phyloP scores from a whole-genome alignment of 2,888 invertebrate genomes.

The Caenorhabditis sinica region DNA sequence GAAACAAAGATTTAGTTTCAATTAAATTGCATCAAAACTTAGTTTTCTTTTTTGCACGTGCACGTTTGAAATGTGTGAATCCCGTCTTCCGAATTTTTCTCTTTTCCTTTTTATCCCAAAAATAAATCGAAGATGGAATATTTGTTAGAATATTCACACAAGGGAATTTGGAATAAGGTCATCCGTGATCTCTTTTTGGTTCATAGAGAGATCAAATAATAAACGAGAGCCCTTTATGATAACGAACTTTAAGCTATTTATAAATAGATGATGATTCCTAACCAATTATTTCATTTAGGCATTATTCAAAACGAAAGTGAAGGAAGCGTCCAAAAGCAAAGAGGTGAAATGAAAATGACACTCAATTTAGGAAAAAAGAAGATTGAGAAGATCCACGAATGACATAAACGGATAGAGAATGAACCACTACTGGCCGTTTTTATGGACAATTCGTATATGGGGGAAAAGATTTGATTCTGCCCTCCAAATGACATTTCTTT shows the following conservation, averaged over 20 bases:
- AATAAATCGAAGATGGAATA: no score
- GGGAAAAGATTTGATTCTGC: not conserved
- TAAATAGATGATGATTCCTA: no score
- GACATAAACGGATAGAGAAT: slow-evolving; percentile 18
- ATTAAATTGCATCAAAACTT: slow-evolving; percentile 4
- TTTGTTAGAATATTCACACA: not conserved
- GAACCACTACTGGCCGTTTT: not conserved
- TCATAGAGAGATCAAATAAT: not conserved
- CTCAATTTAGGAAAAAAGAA: not conserved
- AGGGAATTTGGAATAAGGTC: no score
- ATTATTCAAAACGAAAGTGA: no score
- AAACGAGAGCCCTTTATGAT: not conserved
- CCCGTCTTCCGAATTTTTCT: not conserved
- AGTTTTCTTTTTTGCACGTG: slow-evolving; percentile 6
- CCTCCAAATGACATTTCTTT: not conserved
- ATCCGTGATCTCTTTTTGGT: not conserved
- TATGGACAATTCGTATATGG: not conserved
- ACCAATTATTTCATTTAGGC: not conserved
- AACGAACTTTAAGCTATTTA: not conserved
- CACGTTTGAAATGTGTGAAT: slow-evolving; percentile 14
- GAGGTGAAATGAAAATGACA: slow-evolving; percentile 21
- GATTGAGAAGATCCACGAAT: not conserved
- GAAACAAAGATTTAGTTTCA: slow-evolving; percentile 2
- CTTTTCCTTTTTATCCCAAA: not conserved
- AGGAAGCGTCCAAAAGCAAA: not conserved